Conservation (phyloP, 2,888 invertebrate genomes). For the Drosophila mercatorum region DNA sequence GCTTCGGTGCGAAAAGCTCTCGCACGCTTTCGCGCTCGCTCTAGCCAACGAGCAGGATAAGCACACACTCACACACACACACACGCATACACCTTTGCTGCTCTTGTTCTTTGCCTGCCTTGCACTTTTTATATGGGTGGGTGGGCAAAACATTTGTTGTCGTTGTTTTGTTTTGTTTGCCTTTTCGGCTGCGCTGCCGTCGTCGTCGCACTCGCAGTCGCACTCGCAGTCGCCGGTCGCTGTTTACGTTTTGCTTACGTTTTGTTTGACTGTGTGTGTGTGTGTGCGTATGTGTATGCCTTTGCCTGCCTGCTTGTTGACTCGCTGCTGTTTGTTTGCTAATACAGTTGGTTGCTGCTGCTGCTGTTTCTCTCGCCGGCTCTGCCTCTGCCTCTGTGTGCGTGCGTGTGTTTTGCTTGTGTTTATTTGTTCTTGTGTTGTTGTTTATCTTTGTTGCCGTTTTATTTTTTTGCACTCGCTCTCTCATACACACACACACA, state of each 20-base stretch:
- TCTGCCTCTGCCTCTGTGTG: conserved; percentile 17
- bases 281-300: conserved; percentile 14
- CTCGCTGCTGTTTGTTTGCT: conserved; percentile 61
- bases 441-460: conserved; percentile 73
- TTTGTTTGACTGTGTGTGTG: conserved; percentile 14
- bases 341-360: conserved; percentile 54
- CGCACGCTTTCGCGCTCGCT: conserved; percentile 19
- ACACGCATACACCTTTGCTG: conserved; percentile 12
- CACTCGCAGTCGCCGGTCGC: conserved; percentile 34
- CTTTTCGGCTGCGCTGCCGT: conserved; percentile 38
- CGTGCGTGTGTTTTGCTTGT: conserved; percentile 36
- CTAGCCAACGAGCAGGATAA: conserved; percentile 52
- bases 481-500: conserved; percentile 16
- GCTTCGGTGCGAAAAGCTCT: conserved; percentile 48
- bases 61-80: conserved; percentile 25
- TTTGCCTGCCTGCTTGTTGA: conserved; percentile 31
- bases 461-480: conserved; percentile 58
- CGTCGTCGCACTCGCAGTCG: conserved; percentile 12
- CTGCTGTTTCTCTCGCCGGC: conserved; percentile 39
- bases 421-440: conserved; percentile 49
- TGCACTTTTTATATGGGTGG: conserved; percentile 52
- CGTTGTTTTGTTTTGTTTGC: conserved; percentile 58
- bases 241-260: conserved; percentile 58
- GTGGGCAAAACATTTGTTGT: conserved; percentile 40
- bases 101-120: conserved; percentile 24